These are phyloP conservation scores for Erinaceus europaeus DNA, from an alignment of 2,113 vertebrate genomes.

Conservation along the genomic window DNA sequence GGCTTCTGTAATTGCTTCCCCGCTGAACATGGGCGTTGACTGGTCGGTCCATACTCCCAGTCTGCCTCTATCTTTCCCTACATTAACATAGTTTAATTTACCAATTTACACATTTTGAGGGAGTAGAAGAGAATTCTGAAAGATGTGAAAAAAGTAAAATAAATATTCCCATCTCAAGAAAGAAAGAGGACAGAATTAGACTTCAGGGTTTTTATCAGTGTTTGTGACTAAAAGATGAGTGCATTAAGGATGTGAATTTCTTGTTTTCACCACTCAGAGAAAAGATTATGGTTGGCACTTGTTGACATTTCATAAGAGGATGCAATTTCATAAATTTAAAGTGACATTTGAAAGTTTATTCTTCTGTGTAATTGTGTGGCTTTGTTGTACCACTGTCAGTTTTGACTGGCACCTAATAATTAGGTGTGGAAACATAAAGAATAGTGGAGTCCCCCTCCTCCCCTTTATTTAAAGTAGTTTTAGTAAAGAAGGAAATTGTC, in stretches of 20 bases:
- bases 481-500: background rate
- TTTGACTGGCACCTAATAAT: conserved; percentile 64
- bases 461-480: conserved; percentile 14
- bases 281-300: conserved; percentile 41
- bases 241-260: conserved; percentile 36
- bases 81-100: background rate
- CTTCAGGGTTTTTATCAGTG: conserved; percentile 10
- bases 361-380: background rate
- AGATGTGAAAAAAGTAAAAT: conserved; percentile 22
- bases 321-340: conserved; percentile 41
- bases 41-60: no score
- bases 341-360: conserved; percentile 49
- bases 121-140: background rate
- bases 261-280: conserved; percentile 4
- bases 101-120: background rate
- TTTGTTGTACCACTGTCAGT: background rate
- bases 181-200: conserved; percentile 23
- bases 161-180: background rate
- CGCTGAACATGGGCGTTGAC: no score
- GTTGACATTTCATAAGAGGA: conserved; percentile 53
- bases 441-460: background rate
- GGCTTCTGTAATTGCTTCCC: no score
- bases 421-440: background rate
- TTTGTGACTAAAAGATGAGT: conserved; percentile 29
- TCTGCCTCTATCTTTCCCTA: no score